Conservation (phyloP, 2,113 vertebrate genomes). For the Rhegmatorhina hoffmannsi region DNA sequence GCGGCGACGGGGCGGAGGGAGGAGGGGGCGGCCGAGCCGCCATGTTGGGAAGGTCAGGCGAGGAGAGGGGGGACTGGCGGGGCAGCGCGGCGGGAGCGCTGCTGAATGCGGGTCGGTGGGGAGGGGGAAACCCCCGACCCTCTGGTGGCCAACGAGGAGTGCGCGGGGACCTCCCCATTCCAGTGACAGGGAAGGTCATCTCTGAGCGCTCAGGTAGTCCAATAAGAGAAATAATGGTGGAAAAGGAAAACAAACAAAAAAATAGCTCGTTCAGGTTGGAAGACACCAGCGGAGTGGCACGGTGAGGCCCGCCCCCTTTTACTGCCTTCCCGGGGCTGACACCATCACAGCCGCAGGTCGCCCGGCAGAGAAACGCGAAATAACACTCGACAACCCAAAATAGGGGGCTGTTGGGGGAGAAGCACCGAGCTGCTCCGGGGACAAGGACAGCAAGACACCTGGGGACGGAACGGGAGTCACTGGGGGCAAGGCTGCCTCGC, state of each 20-base stretch:
- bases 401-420: accelerated
- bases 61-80: neutral
- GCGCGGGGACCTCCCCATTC: neutral
- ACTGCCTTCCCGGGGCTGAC: neutral
- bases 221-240: neutral
- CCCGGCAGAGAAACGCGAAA: neutral
- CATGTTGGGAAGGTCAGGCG: conserved; percentile 57
- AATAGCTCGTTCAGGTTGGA: neutral
- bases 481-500: neutral
- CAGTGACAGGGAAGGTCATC: neutral
- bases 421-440: neutral
- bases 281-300: neutral
- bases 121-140: neutral
- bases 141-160: neutral
- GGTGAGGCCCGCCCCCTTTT: neutral
- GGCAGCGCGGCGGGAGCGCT: neutral
- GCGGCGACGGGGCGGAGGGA: neutral
- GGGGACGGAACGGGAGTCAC: neutral
- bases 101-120: neutral
- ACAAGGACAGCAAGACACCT: neutral
- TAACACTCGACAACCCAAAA: neutral
- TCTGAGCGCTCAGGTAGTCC: neutral
- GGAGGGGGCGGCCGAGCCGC: neutral
- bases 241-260: accelerated
- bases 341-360: neutral